Conservation (phyloP, 2,888 invertebrate genomes). For the Flabesymbios commensalis region DNA sequence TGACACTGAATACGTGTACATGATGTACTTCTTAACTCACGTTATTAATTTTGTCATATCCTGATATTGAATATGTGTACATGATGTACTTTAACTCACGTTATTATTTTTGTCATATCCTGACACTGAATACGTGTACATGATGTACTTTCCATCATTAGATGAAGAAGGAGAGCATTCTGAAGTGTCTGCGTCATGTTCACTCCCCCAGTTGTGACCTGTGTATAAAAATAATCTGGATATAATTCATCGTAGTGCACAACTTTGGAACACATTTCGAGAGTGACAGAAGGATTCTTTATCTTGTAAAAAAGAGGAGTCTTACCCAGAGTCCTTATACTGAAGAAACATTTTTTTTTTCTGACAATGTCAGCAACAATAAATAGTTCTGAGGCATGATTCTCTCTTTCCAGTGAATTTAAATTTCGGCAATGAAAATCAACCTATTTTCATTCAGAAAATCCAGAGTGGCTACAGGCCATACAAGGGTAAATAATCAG, state of each 20-base stretch:
- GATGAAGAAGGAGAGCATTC: conserved; percentile 94
- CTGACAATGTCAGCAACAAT: too few species aligned
- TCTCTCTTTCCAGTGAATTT: too few species aligned
- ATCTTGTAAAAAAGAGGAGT: too few species aligned
- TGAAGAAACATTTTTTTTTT: conserved; percentile 9
- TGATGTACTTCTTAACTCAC: conserved; percentile 78
- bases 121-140: conserved; percentile 82
- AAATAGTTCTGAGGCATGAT: too few species aligned
- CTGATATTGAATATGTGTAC: conserved; percentile 82
- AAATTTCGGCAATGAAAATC: too few species aligned
- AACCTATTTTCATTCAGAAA: too few species aligned
- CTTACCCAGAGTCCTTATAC: too few species aligned
- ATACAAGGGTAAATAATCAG: too few species aligned
- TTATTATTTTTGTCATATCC: conserved; percentile 95
- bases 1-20: conserved; percentile 75
- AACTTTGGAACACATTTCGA: too few species aligned
- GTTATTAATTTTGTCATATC: conserved; percentile 94
- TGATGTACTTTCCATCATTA: conserved; percentile 90
- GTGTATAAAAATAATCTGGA: not conserved
- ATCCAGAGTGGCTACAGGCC: too few species aligned
- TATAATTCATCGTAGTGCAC: not conserved
- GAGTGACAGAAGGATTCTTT: too few species aligned
- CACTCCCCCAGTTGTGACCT: conserved; percentile 97
- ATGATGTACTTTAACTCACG: conserved; percentile 75
- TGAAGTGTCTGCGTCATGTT: conserved; percentile 93